A percentile compares a stretch with the other conserved stretches of the same genome.
phyloP scores from a whole-genome alignment of 2,797 vertebrate genomes.

The Discoglossus pictus region DNA sequence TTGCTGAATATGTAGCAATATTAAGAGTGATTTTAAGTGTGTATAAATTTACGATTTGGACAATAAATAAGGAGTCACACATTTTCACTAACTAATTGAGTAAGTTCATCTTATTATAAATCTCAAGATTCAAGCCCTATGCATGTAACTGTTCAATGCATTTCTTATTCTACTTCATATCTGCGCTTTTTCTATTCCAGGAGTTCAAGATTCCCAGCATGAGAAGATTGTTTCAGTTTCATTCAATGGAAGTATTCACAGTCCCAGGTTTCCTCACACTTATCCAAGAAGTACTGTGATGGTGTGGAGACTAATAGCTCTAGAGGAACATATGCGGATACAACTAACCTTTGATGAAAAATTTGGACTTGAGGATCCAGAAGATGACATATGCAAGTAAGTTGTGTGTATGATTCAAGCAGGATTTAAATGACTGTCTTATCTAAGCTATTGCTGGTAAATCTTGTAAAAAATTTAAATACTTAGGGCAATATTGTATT shows the following conservation, averaged over 20 bases:
- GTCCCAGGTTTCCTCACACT: slow-evolving; percentile 88
- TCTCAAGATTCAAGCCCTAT: too few relatives aligned
- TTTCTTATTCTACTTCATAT: background rate
- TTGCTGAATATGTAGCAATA: too few relatives aligned
- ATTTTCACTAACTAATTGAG: too few relatives aligned
- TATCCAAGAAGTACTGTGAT: slow-evolving; percentile 88
- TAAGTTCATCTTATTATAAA: too few relatives aligned
- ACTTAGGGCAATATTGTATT: too few relatives aligned
- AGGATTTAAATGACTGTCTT: background rate
- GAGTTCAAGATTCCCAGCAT: slow-evolving; percentile 91
- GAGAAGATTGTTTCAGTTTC: slow-evolving; percentile 90
- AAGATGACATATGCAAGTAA: slow-evolving; percentile 98
- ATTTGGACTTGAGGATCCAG: slow-evolving; percentile 95
- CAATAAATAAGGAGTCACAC: too few relatives aligned
- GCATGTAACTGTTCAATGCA: too few relatives aligned
- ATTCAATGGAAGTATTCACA: slow-evolving; percentile 88
- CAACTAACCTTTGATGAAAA: slow-evolving; percentile 91
- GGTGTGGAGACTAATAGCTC: slow-evolving; percentile 88
- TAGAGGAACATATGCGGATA: slow-evolving; percentile 83
- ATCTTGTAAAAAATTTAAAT: too few relatives aligned
- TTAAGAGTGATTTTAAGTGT: too few relatives aligned
- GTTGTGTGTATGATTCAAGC: slow-evolving; percentile 50
- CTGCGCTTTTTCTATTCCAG: slow-evolving; percentile 64
- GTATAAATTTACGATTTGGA: too few relatives aligned
- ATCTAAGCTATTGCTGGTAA: too few relatives aligned